phyloP scores from a whole-genome alignment of 2,888 invertebrate genomes.

The Nudaria mundana region DNA sequence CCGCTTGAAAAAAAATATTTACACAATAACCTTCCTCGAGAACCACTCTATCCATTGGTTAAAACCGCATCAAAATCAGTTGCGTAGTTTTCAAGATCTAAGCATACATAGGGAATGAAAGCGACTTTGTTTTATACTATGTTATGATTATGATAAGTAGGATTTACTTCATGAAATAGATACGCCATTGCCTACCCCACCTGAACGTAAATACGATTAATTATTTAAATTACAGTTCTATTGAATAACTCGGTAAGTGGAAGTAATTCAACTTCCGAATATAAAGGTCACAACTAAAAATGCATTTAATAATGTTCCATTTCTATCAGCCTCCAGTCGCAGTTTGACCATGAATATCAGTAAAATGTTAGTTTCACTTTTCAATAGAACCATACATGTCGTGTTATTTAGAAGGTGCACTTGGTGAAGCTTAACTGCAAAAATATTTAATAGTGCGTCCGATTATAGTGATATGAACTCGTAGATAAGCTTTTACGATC shows the following conservation, averaged over 20 bases:
- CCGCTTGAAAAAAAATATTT: too few species aligned
- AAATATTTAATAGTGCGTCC: not conserved
- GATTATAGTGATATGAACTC: not conserved
- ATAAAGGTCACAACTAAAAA: slow-evolving; percentile 3
- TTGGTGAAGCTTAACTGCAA: slow-evolving; percentile 6
- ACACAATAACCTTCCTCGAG: too few species aligned
- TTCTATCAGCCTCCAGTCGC: slow-evolving; percentile 1
- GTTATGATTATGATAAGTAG: too few species aligned
- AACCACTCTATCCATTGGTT: too few species aligned
- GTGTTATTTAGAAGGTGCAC: slow-evolving; percentile 16
- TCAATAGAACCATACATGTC: slow-evolving; percentile 2
- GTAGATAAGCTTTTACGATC: slow-evolving; percentile 12
- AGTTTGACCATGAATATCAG: slow-evolving; percentile 1
- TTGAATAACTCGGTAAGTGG: not conserved
- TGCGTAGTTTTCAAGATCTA: too few species aligned
- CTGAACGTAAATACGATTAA: not conserved
- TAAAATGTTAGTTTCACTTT: not conserved
- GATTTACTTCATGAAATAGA: too few species aligned
- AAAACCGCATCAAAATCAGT: too few species aligned
- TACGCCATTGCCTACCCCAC: too few species aligned
- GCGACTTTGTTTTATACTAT: too few species aligned
- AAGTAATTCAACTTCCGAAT: slow-evolving; percentile 1
- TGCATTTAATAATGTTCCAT: not conserved
- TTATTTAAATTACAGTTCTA: not conserved
- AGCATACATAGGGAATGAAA: too few species aligned